These are phyloP conservation scores for Paralichthys olivaceus DNA, from an alignment of 2,113 vertebrate genomes.

Conservation along the genomic window DNA sequence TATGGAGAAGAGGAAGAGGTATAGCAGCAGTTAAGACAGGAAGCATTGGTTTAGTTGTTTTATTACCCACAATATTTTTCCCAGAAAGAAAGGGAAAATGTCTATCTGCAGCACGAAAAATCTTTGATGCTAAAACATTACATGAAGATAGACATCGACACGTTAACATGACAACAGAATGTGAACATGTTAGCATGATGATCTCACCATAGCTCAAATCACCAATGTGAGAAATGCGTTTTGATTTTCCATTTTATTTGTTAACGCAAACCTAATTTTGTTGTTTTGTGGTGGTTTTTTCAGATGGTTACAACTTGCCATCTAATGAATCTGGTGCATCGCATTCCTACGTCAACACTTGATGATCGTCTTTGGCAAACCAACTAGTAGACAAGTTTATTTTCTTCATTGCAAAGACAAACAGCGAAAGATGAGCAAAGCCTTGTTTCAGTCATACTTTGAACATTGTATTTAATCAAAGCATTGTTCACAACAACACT, in stretches of 20 bases:
- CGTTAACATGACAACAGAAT: not conserved
- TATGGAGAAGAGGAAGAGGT: constrained; percentile 47
- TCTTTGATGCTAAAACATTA: too few relatives aligned
- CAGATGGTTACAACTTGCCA: constrained; percentile 53
- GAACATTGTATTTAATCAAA: not conserved
- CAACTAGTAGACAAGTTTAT: not conserved
- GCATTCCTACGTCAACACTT: not conserved
- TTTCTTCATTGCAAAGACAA: not conserved
- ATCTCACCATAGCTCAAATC: not conserved
- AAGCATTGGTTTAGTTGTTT: not conserved
- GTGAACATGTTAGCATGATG: too few relatives aligned
- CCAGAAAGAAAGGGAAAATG: not conserved
- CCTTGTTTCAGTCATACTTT: not conserved
- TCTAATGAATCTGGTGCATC: not conserved
- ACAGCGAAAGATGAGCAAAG: not conserved
- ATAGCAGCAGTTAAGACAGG: not conserved
- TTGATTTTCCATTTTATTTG: not conserved
- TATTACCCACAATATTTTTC: too few relatives aligned
- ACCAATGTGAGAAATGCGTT: not conserved
- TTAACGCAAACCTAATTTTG: not conserved
- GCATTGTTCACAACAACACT: not conserved
- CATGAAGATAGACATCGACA: too few relatives aligned
- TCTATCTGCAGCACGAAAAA: too few relatives aligned
- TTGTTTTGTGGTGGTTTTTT: constrained; percentile 11
- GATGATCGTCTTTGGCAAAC: constrained; percentile 5